These are phyloP conservation scores for Cyphomyrmex costatus DNA, from an alignment of 1,140 invertebrate species.

Conservation along the genomic window DNA sequence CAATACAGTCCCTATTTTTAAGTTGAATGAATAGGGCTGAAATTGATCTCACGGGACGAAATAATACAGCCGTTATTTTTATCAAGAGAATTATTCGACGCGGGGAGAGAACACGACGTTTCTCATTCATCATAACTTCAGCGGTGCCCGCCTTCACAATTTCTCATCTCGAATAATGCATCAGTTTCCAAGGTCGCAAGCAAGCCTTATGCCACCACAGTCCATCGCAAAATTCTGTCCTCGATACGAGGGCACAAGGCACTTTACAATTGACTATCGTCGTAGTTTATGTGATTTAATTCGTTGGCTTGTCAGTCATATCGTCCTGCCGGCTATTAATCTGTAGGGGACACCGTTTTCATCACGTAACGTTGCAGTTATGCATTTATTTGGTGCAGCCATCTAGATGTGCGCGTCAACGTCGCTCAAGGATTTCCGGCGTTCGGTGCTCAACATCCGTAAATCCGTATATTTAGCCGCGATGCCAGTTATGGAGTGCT, in stretches of 20 bases:
- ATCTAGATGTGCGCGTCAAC: conserved; percentile 67
- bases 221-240: conserved; percentile 35
- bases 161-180: conserved; percentile 64
- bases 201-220: conserved; percentile 25
- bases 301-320: conserved; percentile 37
- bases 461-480: conserved; percentile 62
- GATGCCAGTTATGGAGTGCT: not conserved
- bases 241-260: not conserved
- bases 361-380: conserved; percentile 67
- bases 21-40: not conserved
- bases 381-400: conserved; percentile 68
- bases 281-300: conserved; percentile 49
- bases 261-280: conserved; percentile 20
- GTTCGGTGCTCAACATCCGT: conserved; percentile 70
- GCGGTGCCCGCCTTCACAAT: conserved; percentile 53
- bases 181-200: conserved; percentile 54
- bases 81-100: conserved; percentile 42
- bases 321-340: conserved; percentile 53
- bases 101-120: conserved; percentile 25
- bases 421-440: conserved; percentile 71
- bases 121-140: conserved; percentile 59
- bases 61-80: conserved; percentile 61
- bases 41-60: conserved; percentile 26
- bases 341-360: conserved; percentile 50
- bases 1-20: conserved; percentile 38